Conservation (phyloP, 1,140 invertebrate genomes). For the Aethina tumida region DNA sequence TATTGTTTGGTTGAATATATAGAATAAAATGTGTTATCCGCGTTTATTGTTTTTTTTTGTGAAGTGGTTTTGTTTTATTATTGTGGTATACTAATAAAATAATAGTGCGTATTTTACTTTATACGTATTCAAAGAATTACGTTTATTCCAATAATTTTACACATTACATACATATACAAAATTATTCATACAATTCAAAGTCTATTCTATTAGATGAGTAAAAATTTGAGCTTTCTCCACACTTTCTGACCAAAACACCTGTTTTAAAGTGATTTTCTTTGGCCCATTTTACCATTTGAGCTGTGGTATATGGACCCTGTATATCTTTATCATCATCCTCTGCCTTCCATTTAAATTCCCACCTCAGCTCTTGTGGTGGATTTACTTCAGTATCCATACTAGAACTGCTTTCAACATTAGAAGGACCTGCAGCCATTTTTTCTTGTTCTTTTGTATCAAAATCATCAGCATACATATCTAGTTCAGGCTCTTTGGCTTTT, state of each 20-base stretch:
- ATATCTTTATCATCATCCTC: conserved; percentile 66
- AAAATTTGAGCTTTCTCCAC: conserved; percentile 60
- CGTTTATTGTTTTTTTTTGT: not conserved
- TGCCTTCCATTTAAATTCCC: conserved; percentile 88
- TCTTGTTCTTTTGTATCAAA: conserved; percentile 70
- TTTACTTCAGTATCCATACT: conserved; percentile 7
- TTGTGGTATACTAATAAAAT: not conserved
- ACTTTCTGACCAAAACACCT: conserved; percentile 76
- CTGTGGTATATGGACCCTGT: conserved; percentile 73
- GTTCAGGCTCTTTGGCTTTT: conserved; percentile 46
- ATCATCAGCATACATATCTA: conserved; percentile 94
- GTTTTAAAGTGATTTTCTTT: conserved; percentile 77
- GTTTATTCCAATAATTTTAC: not conserved
- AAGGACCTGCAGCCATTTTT: conserved; percentile 34
- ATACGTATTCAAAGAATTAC: not conserved
- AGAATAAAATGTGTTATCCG: not conserved
- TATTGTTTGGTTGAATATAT: not conserved
- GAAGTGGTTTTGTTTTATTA: not conserved
- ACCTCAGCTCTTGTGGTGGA: conserved; percentile 48
- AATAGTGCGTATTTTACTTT: not conserved
- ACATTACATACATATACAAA: not conserved
- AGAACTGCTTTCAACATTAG: conserved; percentile 25
- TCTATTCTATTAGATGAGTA: conserved; percentile 85
- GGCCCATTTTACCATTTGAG: conserved; percentile 83
- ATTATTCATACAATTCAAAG: conserved; percentile 71